These are phyloP conservation scores for Trematomus loennbergii DNA, from an alignment of 2,113 vertebrate genomes.

Conservation along the genomic window DNA sequence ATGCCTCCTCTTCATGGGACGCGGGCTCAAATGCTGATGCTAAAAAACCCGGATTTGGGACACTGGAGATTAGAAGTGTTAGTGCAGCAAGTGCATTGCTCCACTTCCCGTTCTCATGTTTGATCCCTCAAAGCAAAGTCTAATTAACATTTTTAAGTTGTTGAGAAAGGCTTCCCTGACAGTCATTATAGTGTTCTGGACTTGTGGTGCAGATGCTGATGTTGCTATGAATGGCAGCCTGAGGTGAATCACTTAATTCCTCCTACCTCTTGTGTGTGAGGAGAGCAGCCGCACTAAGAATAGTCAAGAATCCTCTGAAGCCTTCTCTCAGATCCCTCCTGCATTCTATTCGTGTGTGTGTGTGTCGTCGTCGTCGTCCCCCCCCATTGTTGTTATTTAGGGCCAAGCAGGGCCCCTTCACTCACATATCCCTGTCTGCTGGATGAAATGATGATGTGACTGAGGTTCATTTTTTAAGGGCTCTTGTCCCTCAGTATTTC, in stretches of 20 bases:
- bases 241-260: conserved; percentile 44
- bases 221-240: conserved; percentile 41
- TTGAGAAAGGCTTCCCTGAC: neutral
- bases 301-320: conserved; percentile 51
- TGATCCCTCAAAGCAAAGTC: neutral
- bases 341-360: conserved; percentile 39
- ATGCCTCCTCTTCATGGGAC: neutral
- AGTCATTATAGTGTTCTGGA: conserved; percentile 14
- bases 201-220: conserved; percentile 21
- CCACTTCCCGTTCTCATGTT: neutral
- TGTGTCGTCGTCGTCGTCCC: too few relatives aligned
- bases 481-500: neutral
- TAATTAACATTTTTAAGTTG: neutral
- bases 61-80: conserved; percentile 44
- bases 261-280: conserved; percentile 15
- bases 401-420: conserved; percentile 1
- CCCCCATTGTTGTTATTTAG: conserved; percentile 60
- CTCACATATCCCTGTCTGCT: conserved; percentile 1
- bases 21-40: conserved; percentile 3
- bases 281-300: conserved; percentile 42
- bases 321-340: conserved; percentile 1
- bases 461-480: neutral
- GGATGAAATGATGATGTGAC: neutral
- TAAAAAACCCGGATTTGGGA: conserved; percentile 35
- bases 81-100: conserved; percentile 32